Conservation (phyloP, 2,113 vertebrate genomes). For the Narcine bancroftii region DNA sequence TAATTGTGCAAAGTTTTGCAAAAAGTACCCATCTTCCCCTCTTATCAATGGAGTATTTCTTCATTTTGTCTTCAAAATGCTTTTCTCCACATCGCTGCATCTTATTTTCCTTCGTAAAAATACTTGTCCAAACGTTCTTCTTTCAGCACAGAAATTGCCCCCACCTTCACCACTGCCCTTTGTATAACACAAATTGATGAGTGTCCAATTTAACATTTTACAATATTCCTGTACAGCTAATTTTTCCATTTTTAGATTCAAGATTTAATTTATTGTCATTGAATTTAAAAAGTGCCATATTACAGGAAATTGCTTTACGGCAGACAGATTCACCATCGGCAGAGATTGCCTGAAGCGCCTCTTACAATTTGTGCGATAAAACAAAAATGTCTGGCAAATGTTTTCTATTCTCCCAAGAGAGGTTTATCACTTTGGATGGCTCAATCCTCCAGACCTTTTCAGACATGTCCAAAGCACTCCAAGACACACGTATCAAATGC, state of each 20-base stretch:
- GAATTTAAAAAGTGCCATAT: too few species aligned
- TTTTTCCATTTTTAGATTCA: too few species aligned
- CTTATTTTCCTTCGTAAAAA: background rate
- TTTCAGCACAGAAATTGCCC: background rate
- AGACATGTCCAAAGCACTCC: background rate
- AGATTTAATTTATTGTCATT: too few species aligned
- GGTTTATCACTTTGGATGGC: too few species aligned
- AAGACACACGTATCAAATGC: background rate
- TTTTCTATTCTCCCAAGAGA: background rate
- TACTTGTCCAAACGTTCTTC: background rate
- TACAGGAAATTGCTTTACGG: too few species aligned
- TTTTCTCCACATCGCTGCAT: background rate
- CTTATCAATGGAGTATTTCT: background rate
- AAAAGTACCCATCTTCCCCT: background rate
- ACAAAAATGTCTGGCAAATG: background rate
- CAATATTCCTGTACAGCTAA: too few species aligned
- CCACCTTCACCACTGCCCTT: too few species aligned
- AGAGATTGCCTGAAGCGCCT: too few species aligned
- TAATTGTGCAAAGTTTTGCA: background rate
- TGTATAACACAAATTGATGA: background rate
- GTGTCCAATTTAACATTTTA: background rate
- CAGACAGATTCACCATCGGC: too few species aligned
- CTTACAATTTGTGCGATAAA: background rate
- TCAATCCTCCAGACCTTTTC: background rate
- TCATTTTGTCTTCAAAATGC: background rate